A percentile compares a stretch with the other conserved stretches of the same genome.
These are phyloP conservation scores for Diachasma alloeum DNA, from an alignment of 1,140 invertebrate genomes.

Conservation along the genomic window DNA sequence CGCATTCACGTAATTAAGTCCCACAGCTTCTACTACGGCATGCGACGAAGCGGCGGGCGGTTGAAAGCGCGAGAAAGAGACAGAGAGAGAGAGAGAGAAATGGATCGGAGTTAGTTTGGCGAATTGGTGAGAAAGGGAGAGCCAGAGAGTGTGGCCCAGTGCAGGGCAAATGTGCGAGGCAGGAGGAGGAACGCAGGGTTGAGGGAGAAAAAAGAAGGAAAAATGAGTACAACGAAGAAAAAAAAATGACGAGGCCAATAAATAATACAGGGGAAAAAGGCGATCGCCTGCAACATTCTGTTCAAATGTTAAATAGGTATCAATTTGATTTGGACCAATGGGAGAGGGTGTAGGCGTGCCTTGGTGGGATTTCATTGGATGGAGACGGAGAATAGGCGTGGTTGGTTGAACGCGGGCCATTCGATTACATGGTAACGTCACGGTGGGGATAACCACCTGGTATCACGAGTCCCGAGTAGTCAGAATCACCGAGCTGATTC, in stretches of 20 bases:
- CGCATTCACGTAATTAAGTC: constrained; percentile 60
- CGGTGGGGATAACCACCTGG: constrained; percentile 50
- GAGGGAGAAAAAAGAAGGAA: constrained; percentile 18
- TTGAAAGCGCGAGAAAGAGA: constrained; percentile 30
- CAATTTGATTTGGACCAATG: constrained; percentile 58
- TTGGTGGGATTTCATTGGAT: constrained; percentile 34
- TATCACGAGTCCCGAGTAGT: constrained; percentile 41
- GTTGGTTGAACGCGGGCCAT: constrained; percentile 25
- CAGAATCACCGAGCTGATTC: constrained; percentile 46
- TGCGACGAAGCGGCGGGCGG: constrained; percentile 32
- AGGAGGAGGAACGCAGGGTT: neutral
- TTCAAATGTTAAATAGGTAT: constrained; percentile 64
- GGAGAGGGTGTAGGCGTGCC: constrained; percentile 42
- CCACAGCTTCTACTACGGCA: constrained; percentile 51
- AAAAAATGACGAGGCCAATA: constrained; percentile 45
- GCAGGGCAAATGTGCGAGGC: neutral
- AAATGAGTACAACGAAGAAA: constrained; percentile 45
- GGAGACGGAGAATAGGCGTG: constrained; percentile 29
- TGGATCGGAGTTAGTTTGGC: neutral
- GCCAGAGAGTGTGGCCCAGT: neutral
- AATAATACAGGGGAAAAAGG: constrained; percentile 59
- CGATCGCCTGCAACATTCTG: constrained; percentile 59
- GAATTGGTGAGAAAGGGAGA: neutral
- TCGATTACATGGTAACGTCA: constrained; percentile 27
- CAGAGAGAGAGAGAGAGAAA: constrained; percentile 3